Base-by-base conservation (phyloP, 2,888 invertebrate genomes). In the Malthinus flaveolus region DNA sequence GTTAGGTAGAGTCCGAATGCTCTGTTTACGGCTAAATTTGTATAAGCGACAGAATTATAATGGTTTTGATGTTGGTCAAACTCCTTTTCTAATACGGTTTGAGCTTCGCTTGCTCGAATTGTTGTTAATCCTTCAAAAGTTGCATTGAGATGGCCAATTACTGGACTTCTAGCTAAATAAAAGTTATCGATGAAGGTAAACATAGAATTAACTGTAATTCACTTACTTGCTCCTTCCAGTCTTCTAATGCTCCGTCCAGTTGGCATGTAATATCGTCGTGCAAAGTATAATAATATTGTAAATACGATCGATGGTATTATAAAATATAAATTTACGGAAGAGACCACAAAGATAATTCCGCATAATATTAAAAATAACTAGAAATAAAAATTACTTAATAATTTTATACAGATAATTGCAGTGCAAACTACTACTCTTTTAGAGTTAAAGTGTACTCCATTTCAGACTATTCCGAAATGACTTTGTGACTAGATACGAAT, bases 221-320 rank as follows among this genome's bases (percentile, higher is more conserved):
- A 78, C 82, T 82, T 67, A 87, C 87, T 85, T 32, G 85, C 82
- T 64, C 87, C 86, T 71, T 88, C 88, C 1, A 88, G 80, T 68
- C 87, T 78, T 77, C 87, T 92, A 45, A 93, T 77, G 69, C 88
- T 89, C 12, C 91, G 78, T n/a, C 90, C 89, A 9, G 90, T 89
- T 31, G 81, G 75, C 9, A 93, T 78, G 77, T 90, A 92, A 66
- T 87, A 81, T 2, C 80, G 77, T 12, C 92, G 74, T 8, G 91
- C 74, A 6, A 83, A 72, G 55, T 84, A 82, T 72, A 93, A 86
- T 9, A 89, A 66, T 0, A 83, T 63, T 0, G 84, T 82, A n/a
- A 93, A 83, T 1, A 87, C 73, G 0, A 82, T 76, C 0, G 89
- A 87, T 0, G 89, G 87, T 31, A 88, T 69, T 34, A 89, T 65